Evolutionary conservation across 1,140 invertebrate species (phyloP).

Genomic region (Charaxes varanes): DNA sequence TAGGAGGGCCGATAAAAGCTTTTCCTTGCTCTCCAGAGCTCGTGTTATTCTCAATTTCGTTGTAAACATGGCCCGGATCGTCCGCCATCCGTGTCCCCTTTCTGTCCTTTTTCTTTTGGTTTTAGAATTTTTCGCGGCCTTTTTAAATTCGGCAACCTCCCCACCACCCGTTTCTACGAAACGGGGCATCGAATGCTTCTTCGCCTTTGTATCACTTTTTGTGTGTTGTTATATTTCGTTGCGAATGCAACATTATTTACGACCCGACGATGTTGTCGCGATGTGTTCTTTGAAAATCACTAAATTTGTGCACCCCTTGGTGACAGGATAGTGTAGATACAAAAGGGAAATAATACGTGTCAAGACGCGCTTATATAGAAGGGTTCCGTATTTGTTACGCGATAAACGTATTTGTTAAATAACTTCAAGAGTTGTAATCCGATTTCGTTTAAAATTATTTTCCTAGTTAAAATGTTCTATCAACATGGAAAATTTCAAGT

Average conservation of each 20-base stretch:
- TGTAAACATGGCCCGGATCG: conserved; percentile 40
- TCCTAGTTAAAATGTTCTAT: too few relatives aligned
- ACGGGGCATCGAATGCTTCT: conserved; percentile 68
- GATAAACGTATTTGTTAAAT: too few relatives aligned
- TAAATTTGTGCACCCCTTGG: conserved; percentile 13
- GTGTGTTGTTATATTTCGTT: conserved; percentile 53
- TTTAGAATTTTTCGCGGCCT: conserved; percentile 59
- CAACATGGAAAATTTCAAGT: too few relatives aligned
- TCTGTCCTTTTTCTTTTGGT: conserved; percentile 54
- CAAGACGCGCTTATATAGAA: too few relatives aligned
- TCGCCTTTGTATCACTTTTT: conserved; percentile 73
- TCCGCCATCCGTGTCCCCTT: conserved; percentile 43
- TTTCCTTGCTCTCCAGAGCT: conserved; percentile 23
- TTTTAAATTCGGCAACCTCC: conserved; percentile 70
- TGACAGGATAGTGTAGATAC: too few relatives aligned
- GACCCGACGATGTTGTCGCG: too few relatives aligned
- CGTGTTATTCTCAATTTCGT: conserved; percentile 34
- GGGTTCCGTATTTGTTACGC: too few relatives aligned
- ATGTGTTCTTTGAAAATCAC: conserved; percentile 22
- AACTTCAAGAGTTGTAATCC: too few relatives aligned
- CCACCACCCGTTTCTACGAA: conserved; percentile 67
- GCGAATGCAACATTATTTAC: conserved; percentile 62
- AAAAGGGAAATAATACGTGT: too few relatives aligned
- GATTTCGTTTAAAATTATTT: too few relatives aligned
- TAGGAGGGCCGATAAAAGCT: conserved; percentile 19